Evolutionary conservation across 2,113 vertebrate genomes (phyloP), one percentile per base, ranked within the genome.

Genomic region (Ahaetulla prasina): DNA sequence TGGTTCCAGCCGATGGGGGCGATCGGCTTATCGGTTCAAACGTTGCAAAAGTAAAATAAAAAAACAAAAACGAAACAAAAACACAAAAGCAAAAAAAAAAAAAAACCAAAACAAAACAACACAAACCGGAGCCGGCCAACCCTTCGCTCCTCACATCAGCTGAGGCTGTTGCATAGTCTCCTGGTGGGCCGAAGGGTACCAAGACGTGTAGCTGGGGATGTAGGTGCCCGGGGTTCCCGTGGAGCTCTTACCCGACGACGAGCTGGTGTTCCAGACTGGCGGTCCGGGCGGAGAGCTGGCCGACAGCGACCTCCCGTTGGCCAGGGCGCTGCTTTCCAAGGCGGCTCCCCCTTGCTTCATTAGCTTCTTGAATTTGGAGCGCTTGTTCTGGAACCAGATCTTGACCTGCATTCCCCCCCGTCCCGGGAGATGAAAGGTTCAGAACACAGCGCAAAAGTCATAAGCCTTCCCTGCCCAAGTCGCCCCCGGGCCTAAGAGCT

Each of bases 91-190:
- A 27, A 63, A 91, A 60, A 0, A 20, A 91, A 16, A 0, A 49
- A 16, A 25, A 18, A 53, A 12, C n/a, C n/a, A n/a, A 47, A 54
- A 0, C 27, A 4, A 45, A 25, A 9, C 18, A n/a, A 39, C 50
- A 50, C 7, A 50, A 35, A 45, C 35, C 8, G 85, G 87, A 23
- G 85, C 60, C 85, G 20, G 16, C 2, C 45, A 53, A 18, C n/a
- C 74, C 43, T 30, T 12, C 3, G n/a, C 35, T 12, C 94, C 97
- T 99, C 98, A 99, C 99, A 99, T 99, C 94, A 99, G 98, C 88
- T 99, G 99, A 87, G 99, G 98, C 96, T 99, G 99, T 98, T 99
- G 99, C 99, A 99, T 98, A 98, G 99, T 98, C 98, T 99, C 99
- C 98, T 99, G 99, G 97, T 99, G 99, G 87, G 99, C 97, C 91